A percentile compares a stretch with the other conserved stretches of the same genome.
phyloP scores from a whole-genome alignment of 2,888 invertebrate species.

The Aspidiotus destructor region DNA sequence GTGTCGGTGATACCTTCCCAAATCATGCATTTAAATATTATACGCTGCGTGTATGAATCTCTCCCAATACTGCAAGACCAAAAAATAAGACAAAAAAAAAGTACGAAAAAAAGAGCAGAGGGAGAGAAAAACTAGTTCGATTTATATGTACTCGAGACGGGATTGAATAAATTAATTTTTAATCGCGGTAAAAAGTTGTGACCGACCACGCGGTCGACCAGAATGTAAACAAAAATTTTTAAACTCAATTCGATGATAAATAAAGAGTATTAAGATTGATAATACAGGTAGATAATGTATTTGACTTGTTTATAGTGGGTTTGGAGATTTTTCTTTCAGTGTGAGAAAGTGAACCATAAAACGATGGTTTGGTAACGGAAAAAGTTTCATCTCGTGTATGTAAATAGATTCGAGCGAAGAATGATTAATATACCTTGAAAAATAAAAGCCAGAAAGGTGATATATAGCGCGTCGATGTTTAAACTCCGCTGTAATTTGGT shows the following conservation, averaged over 20 bases:
- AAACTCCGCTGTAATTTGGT: too few relatives aligned
- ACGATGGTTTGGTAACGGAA: too few relatives aligned
- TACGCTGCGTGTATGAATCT: background rate
- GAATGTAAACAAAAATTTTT: slow-evolving; percentile 2
- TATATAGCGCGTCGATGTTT: too few relatives aligned
- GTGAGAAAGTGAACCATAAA: too few relatives aligned
- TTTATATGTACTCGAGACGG: background rate
- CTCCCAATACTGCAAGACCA: background rate
- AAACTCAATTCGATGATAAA: slow-evolving; percentile 1
- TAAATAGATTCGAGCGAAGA: too few relatives aligned
- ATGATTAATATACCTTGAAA: too few relatives aligned
- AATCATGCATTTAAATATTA: slow-evolving; percentile 1
- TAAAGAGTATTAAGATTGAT: slow-evolving; percentile 2
- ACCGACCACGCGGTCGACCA: background rate
- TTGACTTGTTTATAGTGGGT: background rate
- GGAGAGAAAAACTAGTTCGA: background rate
- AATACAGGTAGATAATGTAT: slow-evolving; percentile 4
- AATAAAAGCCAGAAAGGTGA: too few relatives aligned
- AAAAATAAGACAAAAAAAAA: background rate
- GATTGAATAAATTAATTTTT: background rate
- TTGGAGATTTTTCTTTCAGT: too few relatives aligned
- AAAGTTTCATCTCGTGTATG: too few relatives aligned
- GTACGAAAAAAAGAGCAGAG: slow-evolving; percentile 1
- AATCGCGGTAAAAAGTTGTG: background rate
- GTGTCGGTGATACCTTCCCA: background rate